Conservation (phyloP, 2,888 invertebrate species). For the Nephrotoma guestfalica region DNA sequence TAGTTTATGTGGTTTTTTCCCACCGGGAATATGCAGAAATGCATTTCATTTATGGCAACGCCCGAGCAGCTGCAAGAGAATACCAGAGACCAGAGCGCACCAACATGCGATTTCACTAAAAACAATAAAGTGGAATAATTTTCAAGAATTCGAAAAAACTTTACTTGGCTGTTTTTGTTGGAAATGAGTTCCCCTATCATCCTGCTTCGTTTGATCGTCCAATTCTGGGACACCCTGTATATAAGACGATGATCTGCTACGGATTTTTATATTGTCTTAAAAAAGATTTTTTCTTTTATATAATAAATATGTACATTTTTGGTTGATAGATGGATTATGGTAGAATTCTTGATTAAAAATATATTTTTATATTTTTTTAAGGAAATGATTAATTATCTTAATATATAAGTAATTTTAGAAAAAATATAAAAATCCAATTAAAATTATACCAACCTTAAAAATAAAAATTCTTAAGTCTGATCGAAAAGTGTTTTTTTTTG, state of each 20-base stretch:
- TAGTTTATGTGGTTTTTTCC: too few relatives aligned
- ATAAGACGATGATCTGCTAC: neutral
- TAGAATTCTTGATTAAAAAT: neutral
- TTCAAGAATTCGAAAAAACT: too few relatives aligned
- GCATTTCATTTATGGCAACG: too few relatives aligned
- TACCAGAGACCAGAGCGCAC: too few relatives aligned
- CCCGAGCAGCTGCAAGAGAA: too few relatives aligned
- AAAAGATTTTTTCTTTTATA: neutral
- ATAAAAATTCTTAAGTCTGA: neutral
- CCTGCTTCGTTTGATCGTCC: too few relatives aligned
- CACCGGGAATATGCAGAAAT: too few relatives aligned
- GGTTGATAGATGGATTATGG: neutral
- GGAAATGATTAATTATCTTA: neutral
- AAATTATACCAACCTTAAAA: neutral
- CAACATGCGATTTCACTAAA: too few relatives aligned
- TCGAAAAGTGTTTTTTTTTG: neutral
- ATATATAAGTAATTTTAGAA: neutral
- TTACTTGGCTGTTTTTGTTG: too few relatives aligned
- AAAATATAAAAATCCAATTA: neutral
- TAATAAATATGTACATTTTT: neutral
- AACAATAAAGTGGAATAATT: too few relatives aligned
- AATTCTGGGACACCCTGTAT: too few relatives aligned
- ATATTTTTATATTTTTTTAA: neutral
- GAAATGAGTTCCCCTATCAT: too few relatives aligned
- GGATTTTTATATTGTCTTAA: neutral